These are phyloP conservation scores for Gymnoscelis rufifasciata DNA, from an alignment of 2,888 invertebrate genomes.

Conservation along the genomic window DNA sequence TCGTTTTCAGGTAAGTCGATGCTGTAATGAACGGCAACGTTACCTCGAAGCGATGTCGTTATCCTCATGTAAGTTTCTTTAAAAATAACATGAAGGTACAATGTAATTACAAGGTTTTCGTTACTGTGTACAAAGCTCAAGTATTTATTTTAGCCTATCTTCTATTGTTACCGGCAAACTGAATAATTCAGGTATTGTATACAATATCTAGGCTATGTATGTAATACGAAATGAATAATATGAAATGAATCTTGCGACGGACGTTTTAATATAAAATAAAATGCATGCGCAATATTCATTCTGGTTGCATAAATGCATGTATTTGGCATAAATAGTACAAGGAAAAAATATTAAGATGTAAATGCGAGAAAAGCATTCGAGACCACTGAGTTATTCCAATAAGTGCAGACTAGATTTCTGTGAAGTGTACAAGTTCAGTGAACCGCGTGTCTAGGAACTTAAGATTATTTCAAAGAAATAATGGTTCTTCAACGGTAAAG, in stretches of 20 bases:
- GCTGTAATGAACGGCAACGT: slow-evolving; percentile 35
- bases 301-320: not conserved
- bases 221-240: too few species aligned
- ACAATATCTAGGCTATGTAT: too few species aligned
- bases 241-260: not conserved
- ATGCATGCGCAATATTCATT: too few species aligned
- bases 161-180: too few species aligned
- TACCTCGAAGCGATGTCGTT: slow-evolving; percentile 33
- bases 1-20: slow-evolving; percentile 49
- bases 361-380: slow-evolving; percentile 7
- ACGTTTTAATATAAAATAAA: too few species aligned
- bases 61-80: slow-evolving; percentile 36
- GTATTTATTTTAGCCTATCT: not conserved
- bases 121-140: slow-evolving; percentile 27
- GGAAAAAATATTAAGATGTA: slow-evolving; percentile 2
- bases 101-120: slow-evolving; percentile 17
- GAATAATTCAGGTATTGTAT: too few species aligned
- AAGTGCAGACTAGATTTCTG: slow-evolving; percentile 8
- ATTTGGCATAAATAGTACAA: not conserved
- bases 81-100: not conserved
- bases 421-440: slow-evolving; percentile 4
- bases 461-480: slow-evolving; percentile 1
- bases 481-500: not conserved
- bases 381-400: slow-evolving; percentile 14
- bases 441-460: slow-evolving; percentile 1